phyloP scores from a whole-genome alignment of 2,888 invertebrate genomes.

The Drosophila testacea region DNA sequence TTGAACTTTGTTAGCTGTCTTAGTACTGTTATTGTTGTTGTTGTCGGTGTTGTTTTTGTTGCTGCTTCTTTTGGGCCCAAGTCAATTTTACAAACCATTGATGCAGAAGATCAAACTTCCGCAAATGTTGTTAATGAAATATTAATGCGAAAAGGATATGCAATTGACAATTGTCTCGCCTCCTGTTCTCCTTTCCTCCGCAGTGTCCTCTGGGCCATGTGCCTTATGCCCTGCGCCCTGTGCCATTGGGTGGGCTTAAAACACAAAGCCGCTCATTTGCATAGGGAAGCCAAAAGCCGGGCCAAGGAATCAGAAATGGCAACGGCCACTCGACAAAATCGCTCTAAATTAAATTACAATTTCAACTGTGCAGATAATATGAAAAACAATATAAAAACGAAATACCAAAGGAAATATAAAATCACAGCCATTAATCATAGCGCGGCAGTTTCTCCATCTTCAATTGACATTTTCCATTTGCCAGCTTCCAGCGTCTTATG shows the following conservation, averaged over 20 bases:
- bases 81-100: conserved; percentile 85
- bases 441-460: conserved; percentile 45
- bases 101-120: conserved; percentile 85
- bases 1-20: conserved; percentile 61
- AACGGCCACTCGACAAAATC: conserved; percentile 30
- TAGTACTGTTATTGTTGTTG: conserved; percentile 12
- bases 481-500: conserved; percentile 55
- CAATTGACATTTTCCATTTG: conserved; percentile 80
- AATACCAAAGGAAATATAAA: conserved; percentile 43
- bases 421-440: conserved; percentile 77
- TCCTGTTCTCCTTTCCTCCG: neutral
- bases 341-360: conserved; percentile 81
- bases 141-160: conserved; percentile 82
- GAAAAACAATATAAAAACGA: conserved; percentile 20
- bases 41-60: conserved; percentile 19
- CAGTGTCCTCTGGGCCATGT: neutral
- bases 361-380: conserved; percentile 61
- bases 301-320: conserved; percentile 44
- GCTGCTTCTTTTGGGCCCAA: conserved; percentile 60
- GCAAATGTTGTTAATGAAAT: conserved; percentile 82
- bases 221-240: neutral
- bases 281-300: conserved; percentile 42
- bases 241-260: conserved; percentile 51
- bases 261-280: conserved; percentile 69
- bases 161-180: conserved; percentile 81